Conservation (phyloP, 2,113 vertebrate genomes). For the Ornithorhynchus anatinus region DNA sequence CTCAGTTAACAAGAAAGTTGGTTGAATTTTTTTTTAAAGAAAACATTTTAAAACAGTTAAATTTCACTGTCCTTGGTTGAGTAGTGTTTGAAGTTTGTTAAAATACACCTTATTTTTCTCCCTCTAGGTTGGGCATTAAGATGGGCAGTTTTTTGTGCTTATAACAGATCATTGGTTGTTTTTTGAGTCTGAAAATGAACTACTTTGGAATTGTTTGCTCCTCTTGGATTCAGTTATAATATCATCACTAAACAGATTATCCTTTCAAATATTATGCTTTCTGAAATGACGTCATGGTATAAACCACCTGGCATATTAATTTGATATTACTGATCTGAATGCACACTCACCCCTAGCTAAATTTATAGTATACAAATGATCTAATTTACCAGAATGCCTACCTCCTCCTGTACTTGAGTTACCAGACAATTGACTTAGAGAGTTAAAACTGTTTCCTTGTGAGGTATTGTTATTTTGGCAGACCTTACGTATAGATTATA, state of each 20-base stretch:
- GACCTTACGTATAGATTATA: neutral
- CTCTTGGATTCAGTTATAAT: slow-evolving; percentile 27
- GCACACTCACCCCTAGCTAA: slow-evolving; percentile 25
- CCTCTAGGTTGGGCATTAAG: slow-evolving; percentile 56
- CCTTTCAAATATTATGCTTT: neutral
- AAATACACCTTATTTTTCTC: slow-evolving; percentile 49
- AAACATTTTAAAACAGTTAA: slow-evolving; percentile 22
- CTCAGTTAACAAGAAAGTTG: no score
- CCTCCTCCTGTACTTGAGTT: slow-evolving; percentile 18
- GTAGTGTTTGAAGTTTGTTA: slow-evolving; percentile 1
- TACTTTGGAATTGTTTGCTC: slow-evolving; percentile 43
- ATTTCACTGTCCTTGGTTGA: slow-evolving; percentile 1
- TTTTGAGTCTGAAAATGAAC: slow-evolving; percentile 29
- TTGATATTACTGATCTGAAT: slow-evolving; percentile 24
- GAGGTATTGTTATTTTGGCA: slow-evolving; percentile 16
- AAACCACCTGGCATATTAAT: slow-evolving; percentile 23
- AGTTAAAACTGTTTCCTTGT: slow-evolving; percentile 16
- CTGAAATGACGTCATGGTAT: slow-evolving; percentile 25
- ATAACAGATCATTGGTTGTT: slow-evolving; percentile 41
- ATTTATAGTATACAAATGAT: neutral
- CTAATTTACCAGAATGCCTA: slow-evolving; percentile 10
- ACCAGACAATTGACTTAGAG: slow-evolving; percentile 4
- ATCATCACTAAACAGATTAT: slow-evolving; percentile 25
- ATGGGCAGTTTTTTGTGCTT: slow-evolving; percentile 42
- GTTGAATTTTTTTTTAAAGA: slow-evolving; percentile 45